A percentile compares a stretch with the other conserved stretches of the same genome.
These are phyloP conservation scores for Forbesichthys agassizii DNA, from an alignment of 2,113 vertebrate species.

Conservation along the genomic window DNA sequence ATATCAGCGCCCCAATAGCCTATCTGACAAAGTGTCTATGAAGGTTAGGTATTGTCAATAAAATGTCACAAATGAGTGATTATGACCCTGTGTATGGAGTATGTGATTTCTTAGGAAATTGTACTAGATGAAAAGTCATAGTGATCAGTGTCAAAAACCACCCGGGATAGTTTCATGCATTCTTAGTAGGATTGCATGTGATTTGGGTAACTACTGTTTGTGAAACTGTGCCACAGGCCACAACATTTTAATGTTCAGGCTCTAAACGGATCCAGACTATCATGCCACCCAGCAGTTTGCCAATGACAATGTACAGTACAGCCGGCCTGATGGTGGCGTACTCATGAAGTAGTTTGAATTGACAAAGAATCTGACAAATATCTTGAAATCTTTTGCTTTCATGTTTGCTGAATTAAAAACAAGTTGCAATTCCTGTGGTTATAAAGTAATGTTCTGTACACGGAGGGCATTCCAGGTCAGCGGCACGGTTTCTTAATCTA, in stretches of 20 bases:
- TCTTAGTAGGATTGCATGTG: slow-evolving; percentile 21
- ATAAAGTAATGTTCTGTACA: slow-evolving; percentile 19
- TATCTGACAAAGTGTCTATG: slow-evolving; percentile 26
- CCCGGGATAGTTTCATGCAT: slow-evolving; percentile 3
- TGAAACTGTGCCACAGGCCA: slow-evolving; percentile 12
- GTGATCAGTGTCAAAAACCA: slow-evolving; percentile 10
- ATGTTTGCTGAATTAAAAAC: slow-evolving; percentile 16
- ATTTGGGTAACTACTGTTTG: slow-evolving; percentile 27
- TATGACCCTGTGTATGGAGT: not conserved
- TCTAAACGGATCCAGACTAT: slow-evolving; percentile 28
- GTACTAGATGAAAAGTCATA: slow-evolving; percentile 4
- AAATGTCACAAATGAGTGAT: slow-evolving; percentile 23
- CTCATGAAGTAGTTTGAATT: not conserved
- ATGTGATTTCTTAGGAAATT: slow-evolving; percentile 19
- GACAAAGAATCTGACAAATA: slow-evolving; percentile 9
- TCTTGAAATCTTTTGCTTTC: slow-evolving; percentile 27
- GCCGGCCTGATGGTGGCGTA: slow-evolving; percentile 11
- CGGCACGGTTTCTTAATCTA: slow-evolving; percentile 29
- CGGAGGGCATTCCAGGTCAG: slow-evolving; percentile 30
- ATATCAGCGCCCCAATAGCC: slow-evolving; percentile 6
- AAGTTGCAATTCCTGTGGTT: slow-evolving; percentile 10
- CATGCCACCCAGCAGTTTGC: slow-evolving; percentile 23
- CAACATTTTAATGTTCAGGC: slow-evolving; percentile 25
- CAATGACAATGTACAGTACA: slow-evolving; percentile 45
- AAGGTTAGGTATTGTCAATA: slow-evolving; percentile 25